Conservation (phyloP, 2,797 vertebrate species). For the Anisognathus igniventris region DNA sequence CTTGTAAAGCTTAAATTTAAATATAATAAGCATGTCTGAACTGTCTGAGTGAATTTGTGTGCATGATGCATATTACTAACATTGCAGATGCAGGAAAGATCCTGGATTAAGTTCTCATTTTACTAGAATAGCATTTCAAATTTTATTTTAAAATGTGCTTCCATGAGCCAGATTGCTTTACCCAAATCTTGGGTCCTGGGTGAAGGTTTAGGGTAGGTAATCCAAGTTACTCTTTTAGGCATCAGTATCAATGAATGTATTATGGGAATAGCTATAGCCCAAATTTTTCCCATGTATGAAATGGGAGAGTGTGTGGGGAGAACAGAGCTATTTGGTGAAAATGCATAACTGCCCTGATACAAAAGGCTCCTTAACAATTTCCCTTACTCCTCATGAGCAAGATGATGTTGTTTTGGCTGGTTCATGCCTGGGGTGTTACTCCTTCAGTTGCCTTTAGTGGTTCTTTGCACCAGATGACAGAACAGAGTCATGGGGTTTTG, state of each 20-base stretch:
- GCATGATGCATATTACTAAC: fast-evolving
- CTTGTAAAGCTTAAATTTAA: not conserved
- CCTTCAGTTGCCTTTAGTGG: not conserved
- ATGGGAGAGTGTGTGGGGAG: not conserved
- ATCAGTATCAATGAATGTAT: not conserved
- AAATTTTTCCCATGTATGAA: not conserved
- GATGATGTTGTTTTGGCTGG: not conserved
- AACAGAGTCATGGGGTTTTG: not conserved
- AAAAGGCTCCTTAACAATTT: not conserved
- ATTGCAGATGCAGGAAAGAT: not conserved
- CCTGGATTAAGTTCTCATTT: not conserved
- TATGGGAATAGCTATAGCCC: not conserved
- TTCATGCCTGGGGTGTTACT: not conserved
- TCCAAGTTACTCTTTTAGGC: not conserved
- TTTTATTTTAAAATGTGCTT: not conserved
- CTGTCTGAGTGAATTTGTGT: not conserved
- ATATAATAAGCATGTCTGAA: not conserved
- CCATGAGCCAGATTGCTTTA: not conserved
- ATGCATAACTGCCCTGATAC: not conserved
- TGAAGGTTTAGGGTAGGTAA: not conserved
- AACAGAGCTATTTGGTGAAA: not conserved
- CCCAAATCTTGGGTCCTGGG: not conserved
- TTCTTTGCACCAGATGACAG: not conserved
- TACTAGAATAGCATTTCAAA: not conserved
- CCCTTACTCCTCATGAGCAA: not conserved